Percentiles rank a stretch among this genome's conserved stretches.
Conservation (phyloP, 2,797 vertebrate genomes). For the Sphenopsis melanotis region DNA sequence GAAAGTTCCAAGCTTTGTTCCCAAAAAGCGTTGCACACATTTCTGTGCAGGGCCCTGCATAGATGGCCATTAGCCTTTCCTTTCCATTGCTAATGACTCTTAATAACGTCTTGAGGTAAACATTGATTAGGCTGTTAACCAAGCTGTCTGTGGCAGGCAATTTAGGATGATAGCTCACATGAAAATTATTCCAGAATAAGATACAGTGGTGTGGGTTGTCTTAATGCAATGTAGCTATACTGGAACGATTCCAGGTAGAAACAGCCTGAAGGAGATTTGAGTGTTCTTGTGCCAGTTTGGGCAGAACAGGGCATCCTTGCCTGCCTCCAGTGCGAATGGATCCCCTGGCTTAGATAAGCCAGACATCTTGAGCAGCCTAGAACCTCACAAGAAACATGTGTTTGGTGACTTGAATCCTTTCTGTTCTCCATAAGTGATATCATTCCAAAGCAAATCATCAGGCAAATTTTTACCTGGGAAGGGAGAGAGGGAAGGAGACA, state of each 20-base stretch:
- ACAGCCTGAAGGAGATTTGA: background rate
- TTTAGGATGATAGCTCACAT: background rate
- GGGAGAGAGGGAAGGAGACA: fast-evolving
- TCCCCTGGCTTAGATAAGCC: background rate
- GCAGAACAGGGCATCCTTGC: background rate
- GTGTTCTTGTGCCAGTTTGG: background rate
- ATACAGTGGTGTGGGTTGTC: background rate
- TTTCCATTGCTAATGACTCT: conserved; percentile 10
- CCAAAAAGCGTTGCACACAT: background rate
- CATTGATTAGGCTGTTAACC: conserved; percentile 25
- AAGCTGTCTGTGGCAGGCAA: background rate
- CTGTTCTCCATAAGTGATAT: background rate
- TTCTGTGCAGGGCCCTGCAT: background rate
- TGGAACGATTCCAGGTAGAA: background rate
- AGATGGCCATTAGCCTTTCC: background rate
- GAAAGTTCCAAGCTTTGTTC: background rate
- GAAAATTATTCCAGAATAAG: conserved; percentile 15
- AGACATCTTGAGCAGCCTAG: background rate
- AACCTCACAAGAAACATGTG: background rate
- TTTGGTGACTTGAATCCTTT: background rate
- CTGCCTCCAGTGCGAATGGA: background rate
- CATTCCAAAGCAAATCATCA: background rate
- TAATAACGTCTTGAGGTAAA: background rate
- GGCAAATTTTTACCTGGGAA: background rate
- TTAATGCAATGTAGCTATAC: background rate